A percentile compares a stretch with the other conserved stretches of the same genome.
These are phyloP conservation scores for Drosophila nigromelanica DNA, from an alignment of 1,140 invertebrate genomes.

Conservation along the genomic window DNA sequence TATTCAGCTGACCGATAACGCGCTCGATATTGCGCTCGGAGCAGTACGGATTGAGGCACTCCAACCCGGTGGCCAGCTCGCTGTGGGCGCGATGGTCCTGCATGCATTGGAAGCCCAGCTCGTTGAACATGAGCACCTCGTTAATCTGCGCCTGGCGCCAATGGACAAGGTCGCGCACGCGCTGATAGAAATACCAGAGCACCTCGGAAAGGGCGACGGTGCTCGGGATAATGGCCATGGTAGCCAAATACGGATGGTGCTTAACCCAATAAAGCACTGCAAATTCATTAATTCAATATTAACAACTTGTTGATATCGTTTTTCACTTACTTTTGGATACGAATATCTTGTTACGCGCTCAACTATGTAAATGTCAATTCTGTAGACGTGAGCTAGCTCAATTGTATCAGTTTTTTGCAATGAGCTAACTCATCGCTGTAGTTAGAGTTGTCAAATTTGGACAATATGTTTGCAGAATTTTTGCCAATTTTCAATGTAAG, in stretches of 20 bases:
- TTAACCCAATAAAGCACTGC: background rate
- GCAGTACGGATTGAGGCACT: background rate
- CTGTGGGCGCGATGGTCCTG: background rate
- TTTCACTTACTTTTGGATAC: constrained; percentile 1
- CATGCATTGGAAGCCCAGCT: background rate
- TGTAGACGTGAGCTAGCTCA: background rate
- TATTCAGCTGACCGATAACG: background rate
- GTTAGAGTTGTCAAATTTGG: background rate
- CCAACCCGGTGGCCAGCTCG: background rate
- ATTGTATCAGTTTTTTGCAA: background rate
- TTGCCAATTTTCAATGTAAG: too few relatives aligned
- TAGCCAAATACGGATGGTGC: background rate
- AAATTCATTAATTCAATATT: background rate
- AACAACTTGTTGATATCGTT: background rate
- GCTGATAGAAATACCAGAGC: background rate
- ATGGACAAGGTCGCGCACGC: background rate
- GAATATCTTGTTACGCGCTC: constrained; percentile 5
- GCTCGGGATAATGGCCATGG: background rate
- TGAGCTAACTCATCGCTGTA: background rate
- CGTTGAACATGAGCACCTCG: constrained; percentile 16
- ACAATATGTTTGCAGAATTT: background rate
- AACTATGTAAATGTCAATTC: background rate
- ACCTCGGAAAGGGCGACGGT: background rate
- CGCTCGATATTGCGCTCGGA: background rate
- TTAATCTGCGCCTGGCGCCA: background rate